These are phyloP conservation scores for Magallana nippona DNA, from an alignment of 2,888 invertebrate genomes.

Conservation along the genomic window DNA sequence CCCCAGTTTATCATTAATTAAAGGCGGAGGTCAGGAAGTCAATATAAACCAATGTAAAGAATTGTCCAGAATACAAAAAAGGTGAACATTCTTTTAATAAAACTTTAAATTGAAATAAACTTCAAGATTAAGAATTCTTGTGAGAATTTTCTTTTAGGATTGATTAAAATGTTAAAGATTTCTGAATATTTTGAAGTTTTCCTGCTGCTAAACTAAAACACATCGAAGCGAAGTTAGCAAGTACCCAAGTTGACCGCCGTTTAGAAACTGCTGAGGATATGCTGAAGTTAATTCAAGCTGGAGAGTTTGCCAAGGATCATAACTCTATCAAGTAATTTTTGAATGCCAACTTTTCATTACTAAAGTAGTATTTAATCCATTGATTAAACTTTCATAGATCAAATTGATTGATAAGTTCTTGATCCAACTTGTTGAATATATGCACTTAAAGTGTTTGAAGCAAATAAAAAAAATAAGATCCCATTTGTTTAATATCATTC, in stretches of 20 bases:
- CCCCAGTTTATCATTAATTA: conserved; percentile 69
- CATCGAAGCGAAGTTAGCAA: conserved; percentile 67
- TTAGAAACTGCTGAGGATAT: conserved; percentile 59
- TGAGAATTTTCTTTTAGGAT: not conserved
- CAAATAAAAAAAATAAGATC: too few relatives aligned
- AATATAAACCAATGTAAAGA: conserved; percentile 74
- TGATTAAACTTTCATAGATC: too few relatives aligned
- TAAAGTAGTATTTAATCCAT: too few relatives aligned
- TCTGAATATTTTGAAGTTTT: conserved; percentile 59
- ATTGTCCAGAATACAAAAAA: conserved; percentile 69
- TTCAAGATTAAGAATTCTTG: not conserved
- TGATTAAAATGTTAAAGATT: not conserved
- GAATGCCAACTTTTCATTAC: not conserved
- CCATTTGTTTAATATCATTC: too few relatives aligned
- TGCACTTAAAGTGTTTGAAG: too few relatives aligned
- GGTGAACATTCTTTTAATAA: not conserved
- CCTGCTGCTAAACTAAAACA: conserved; percentile 69
- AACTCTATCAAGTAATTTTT: conserved; percentile 57
- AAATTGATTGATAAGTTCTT: too few relatives aligned
- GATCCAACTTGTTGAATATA: too few relatives aligned
- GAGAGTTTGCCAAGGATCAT: conserved; percentile 62
- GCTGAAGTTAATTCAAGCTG: conserved; percentile 60
- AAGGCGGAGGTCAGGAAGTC: conserved; percentile 66
- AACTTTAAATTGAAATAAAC: too few relatives aligned
- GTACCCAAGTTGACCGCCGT: conserved; percentile 61